Evolutionary conservation across 2,888 invertebrate species (phyloP).

Genomic region (Limnephilus rhombicus): DNA sequence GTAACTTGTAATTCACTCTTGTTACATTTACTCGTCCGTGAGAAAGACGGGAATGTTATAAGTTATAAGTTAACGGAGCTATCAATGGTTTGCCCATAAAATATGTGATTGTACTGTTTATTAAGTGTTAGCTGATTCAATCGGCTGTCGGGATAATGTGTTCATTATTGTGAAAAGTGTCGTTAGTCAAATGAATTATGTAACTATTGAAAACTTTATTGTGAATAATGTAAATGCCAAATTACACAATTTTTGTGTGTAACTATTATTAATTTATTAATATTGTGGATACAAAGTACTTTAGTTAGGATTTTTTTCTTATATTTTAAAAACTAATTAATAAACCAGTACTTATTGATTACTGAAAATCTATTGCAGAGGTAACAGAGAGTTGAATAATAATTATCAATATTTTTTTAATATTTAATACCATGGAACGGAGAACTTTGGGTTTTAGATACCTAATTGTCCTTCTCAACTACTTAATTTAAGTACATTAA

Average conservation of each 20-base stretch:
- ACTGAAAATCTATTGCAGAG: background rate
- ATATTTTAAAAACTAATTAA: background rate
- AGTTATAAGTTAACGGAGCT: background rate
- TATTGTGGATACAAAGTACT: constrained; percentile 1
- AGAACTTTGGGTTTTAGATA: background rate
- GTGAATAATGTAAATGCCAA: constrained; percentile 44
- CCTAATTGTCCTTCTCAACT: too few relatives aligned
- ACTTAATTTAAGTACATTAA: background rate
- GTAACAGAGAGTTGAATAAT: background rate
- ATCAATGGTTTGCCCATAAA: background rate
- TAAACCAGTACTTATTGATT: background rate
- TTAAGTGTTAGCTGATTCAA: background rate
- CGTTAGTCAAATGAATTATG: constrained; percentile 26
- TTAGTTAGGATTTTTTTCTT: too few relatives aligned
- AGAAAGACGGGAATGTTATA: background rate
- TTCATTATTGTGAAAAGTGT: constrained; percentile 28
- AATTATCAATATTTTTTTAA: background rate
- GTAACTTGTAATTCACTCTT: background rate
- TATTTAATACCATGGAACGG: background rate
- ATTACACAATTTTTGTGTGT: constrained; percentile 43
- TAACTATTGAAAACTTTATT: constrained; percentile 29
- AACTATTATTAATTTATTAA: constrained; percentile 7
- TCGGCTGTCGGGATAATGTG: background rate
- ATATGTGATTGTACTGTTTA: background rate
- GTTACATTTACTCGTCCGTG: background rate